Conservation (phyloP, 2,113 vertebrate genomes). For the Dipodomys merriami region DNA sequence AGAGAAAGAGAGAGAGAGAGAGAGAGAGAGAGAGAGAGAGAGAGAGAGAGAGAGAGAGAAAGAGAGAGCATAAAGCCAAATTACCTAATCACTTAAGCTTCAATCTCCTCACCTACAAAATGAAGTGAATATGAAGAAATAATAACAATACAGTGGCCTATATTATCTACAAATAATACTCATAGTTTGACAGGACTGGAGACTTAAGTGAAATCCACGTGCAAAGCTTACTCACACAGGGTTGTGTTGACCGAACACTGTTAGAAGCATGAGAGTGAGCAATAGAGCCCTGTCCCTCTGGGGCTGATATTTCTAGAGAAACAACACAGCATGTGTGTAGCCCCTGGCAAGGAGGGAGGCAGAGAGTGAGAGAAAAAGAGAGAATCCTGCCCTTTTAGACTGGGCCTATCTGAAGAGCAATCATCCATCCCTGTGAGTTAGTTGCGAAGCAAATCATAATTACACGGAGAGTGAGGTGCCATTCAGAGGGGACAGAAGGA, state of each 20-base stretch:
- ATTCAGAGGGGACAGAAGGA: no score
- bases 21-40: no score
- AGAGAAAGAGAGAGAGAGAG: no score
- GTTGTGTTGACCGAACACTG: background rate
- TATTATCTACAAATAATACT: background rate
- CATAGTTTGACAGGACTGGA: background rate
- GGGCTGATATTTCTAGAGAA: background rate
- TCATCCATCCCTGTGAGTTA: background rate
- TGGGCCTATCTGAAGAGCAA: background rate
- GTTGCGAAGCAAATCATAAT: background rate
- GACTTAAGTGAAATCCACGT: background rate
- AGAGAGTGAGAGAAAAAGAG: no score
- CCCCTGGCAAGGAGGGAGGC: background rate
- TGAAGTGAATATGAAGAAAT: background rate
- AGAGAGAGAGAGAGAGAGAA: no score
- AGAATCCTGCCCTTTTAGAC: background rate
- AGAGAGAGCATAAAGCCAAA: background rate
- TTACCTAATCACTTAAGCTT: conserved; percentile 5
- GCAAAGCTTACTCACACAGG: background rate
- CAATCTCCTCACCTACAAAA: conserved; percentile 14
- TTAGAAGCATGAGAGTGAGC: background rate
- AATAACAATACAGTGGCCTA: background rate
- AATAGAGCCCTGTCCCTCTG: background rate
- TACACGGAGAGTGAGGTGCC: no score
- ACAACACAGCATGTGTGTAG: background rate